These are phyloP conservation scores for Pelecanus crispus DNA, from an alignment of 2,113 vertebrate species.

Conservation along the genomic window DNA sequence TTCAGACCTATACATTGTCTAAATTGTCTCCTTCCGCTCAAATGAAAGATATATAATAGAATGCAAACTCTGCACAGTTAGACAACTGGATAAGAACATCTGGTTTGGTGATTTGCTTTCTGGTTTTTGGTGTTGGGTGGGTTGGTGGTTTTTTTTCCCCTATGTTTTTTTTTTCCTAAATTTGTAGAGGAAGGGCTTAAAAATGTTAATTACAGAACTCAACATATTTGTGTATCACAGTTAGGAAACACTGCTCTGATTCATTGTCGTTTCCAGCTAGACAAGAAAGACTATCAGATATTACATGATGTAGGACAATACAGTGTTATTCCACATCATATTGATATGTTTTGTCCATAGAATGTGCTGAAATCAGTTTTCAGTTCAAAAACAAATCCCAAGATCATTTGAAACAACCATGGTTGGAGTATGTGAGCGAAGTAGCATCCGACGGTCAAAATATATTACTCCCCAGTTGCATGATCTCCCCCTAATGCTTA, in stretches of 20 bases:
- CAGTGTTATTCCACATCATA: not conserved
- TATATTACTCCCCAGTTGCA: not conserved
- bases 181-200: not conserved
- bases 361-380: not conserved
- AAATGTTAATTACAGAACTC: not conserved
- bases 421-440: not conserved
- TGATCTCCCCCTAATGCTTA: not conserved
- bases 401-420: not conserved
- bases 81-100: not conserved
- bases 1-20: not conserved
- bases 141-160: fast-evolving
- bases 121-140: not conserved
- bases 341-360: not conserved
- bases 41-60: not conserved
- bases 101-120: not conserved
- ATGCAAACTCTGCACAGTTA: not conserved
- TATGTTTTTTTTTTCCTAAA: not conserved
- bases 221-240: not conserved
- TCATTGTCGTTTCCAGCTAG: fast-evolving
- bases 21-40: not conserved
- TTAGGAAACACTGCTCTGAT: not conserved
- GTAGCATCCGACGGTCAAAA: not conserved
- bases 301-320: not conserved
- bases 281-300: not conserved
- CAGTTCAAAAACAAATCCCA: not conserved